Conservation (phyloP, 2,113 vertebrate genomes). For the Symphodus melops region DNA sequence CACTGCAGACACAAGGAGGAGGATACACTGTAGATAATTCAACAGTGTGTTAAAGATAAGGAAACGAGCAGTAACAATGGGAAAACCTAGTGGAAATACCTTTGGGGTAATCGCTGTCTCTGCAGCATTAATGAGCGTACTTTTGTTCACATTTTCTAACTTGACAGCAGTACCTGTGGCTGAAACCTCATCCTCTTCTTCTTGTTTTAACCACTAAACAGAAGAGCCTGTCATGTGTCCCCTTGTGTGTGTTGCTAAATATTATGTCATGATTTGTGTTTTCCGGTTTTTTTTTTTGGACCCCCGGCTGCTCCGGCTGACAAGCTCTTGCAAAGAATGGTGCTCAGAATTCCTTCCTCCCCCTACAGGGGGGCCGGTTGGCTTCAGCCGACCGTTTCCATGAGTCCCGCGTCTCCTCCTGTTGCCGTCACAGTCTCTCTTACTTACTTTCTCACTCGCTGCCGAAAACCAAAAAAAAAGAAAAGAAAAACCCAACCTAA, state of each 20-base stretch:
- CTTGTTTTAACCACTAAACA: neutral
- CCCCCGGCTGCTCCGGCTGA: conserved; percentile 50
- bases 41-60: neutral
- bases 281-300: conserved; percentile 52
- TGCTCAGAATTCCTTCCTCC: conserved; percentile 35
- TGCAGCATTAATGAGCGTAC: conserved; percentile 4
- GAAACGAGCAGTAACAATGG: neutral
- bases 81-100: neutral
- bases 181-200: conserved; percentile 18
- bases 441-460: neutral
- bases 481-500: conserved; percentile 5
- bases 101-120: neutral
- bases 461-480: conserved; percentile 8
- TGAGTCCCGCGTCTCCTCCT: conserved; percentile 57
- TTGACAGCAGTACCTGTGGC: neutral
- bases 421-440: conserved; percentile 36
- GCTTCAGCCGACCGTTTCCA: conserved; percentile 52
- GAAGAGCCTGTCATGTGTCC: neutral
- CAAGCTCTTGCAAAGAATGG: conserved; percentile 47
- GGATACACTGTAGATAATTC: neutral
- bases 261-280: conserved; percentile 59
- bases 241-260: conserved; percentile 5
- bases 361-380: conserved; percentile 48
- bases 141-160: conserved; percentile 18
- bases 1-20: neutral